Percentiles rank a stretch among this genome's conserved stretches.
These are phyloP conservation scores for Trypoxylon attenuatum DNA, from an alignment of 2,888 invertebrate species.

Conservation along the genomic window DNA sequence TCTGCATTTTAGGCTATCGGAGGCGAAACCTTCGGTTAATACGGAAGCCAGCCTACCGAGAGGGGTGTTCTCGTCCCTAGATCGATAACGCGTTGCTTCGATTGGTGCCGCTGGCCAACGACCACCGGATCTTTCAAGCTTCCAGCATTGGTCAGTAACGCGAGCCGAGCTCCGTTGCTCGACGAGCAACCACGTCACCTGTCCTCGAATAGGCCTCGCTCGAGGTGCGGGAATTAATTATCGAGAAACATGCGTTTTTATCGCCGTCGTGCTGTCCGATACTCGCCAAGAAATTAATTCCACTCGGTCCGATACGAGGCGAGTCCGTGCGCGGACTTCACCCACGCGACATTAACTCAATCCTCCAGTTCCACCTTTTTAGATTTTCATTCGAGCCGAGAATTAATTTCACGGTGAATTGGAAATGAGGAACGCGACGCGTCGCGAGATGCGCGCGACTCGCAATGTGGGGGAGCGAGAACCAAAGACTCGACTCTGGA, in stretches of 20 bases:
- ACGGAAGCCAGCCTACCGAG: too few relatives aligned
- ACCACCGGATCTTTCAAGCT: too few relatives aligned
- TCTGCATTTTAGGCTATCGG: constrained; percentile 44
- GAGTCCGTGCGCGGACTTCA: constrained; percentile 4
- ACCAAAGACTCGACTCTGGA: too few relatives aligned
- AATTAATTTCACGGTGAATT: not conserved
- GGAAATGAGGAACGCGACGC: too few relatives aligned
- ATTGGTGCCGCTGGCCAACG: too few relatives aligned
- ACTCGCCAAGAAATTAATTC: constrained; percentile 37
- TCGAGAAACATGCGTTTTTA: constrained; percentile 47
- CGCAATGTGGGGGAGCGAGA: too few relatives aligned
- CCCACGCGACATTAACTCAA: constrained; percentile 9
- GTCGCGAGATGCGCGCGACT: too few relatives aligned
- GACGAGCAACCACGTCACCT: constrained; percentile 26
- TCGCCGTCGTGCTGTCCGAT: constrained; percentile 11
- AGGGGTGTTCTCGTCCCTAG: too few relatives aligned
- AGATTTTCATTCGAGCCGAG: not conserved
- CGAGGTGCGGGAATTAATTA: constrained; percentile 49
- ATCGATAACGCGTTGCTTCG: constrained; percentile 47
- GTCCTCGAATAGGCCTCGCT: constrained; percentile 41
- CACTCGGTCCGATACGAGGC: constrained; percentile 16
- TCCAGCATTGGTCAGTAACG: too few relatives aligned
- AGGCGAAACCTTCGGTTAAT: constrained; percentile 40
- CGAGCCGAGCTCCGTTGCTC: too few relatives aligned
- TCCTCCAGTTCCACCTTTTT: constrained; percentile 2